Conservation (phyloP, 2,888 invertebrate genomes). For the Camponotus fellah region DNA sequence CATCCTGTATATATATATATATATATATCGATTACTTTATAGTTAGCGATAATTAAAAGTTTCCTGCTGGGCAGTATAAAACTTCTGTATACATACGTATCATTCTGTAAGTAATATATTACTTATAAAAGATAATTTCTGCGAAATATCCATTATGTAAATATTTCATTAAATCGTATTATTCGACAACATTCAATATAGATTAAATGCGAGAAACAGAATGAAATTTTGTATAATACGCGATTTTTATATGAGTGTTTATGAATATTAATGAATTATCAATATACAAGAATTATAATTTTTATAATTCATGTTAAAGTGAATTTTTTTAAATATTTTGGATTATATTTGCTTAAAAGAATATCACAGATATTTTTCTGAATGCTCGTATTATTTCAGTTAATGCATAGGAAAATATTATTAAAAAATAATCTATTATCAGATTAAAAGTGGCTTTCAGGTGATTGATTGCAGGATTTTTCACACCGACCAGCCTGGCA, state of each 20-base stretch:
- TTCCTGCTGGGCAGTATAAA: neutral
- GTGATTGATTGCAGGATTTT: constrained; percentile 36
- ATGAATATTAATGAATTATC: neutral
- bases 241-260: neutral
- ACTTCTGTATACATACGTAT: neutral
- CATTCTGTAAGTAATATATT: neutral
- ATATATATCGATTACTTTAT: neutral
- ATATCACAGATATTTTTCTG: neutral
- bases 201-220: neutral
- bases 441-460: constrained; percentile 18
- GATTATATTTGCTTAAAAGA: neutral
- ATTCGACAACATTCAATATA: neutral
- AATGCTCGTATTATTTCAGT: neutral
- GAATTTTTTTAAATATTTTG: neutral
- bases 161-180: neutral
- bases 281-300: neutral
- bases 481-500: neutral
- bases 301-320: neutral
- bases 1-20: neutral
- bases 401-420: neutral
- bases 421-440: constrained; percentile 6
- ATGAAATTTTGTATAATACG: neutral
- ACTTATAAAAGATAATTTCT: neutral
- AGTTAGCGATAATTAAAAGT: neutral
- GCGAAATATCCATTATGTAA: neutral